These are phyloP conservation scores for Leucoraja erinaceus DNA, from an alignment of 2,113 vertebrate species.

Conservation along the genomic window DNA sequence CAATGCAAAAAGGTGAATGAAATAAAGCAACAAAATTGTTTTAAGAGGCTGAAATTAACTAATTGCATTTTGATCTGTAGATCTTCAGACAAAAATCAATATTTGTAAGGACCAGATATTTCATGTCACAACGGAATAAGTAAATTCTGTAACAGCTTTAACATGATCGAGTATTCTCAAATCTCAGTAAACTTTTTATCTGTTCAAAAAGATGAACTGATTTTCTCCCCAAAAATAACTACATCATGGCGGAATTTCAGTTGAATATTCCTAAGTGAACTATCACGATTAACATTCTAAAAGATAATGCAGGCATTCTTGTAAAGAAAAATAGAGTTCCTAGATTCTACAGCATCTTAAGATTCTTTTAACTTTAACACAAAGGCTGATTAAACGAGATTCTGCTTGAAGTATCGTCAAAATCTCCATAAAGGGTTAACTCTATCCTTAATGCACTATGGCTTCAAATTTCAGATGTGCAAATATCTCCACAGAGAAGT, in stretches of 20 bases:
- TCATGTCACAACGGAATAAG: background rate
- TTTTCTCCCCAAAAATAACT: background rate
- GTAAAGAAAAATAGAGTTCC: background rate
- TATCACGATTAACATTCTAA: background rate
- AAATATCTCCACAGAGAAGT: background rate
- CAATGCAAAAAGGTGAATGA: too few species aligned
- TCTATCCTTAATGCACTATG: background rate
- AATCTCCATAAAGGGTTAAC: background rate
- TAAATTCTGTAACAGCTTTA: background rate
- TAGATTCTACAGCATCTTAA: background rate
- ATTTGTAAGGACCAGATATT: background rate
- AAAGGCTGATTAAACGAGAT: background rate
- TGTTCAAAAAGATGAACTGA: background rate
- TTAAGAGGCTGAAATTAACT: background rate
- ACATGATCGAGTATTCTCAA: background rate
- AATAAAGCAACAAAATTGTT: background rate
- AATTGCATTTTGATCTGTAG: background rate
- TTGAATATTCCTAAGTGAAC: background rate
- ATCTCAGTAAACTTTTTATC: background rate
- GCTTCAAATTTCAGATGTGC: background rate
- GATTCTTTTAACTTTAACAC: background rate
- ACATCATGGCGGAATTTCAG: background rate
- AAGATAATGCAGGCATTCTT: background rate
- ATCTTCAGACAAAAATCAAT: background rate
- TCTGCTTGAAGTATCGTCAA: background rate